These are phyloP conservation scores for Lineus longissimus DNA, from an alignment of 1,140 invertebrate genomes.

Conservation along the genomic window DNA sequence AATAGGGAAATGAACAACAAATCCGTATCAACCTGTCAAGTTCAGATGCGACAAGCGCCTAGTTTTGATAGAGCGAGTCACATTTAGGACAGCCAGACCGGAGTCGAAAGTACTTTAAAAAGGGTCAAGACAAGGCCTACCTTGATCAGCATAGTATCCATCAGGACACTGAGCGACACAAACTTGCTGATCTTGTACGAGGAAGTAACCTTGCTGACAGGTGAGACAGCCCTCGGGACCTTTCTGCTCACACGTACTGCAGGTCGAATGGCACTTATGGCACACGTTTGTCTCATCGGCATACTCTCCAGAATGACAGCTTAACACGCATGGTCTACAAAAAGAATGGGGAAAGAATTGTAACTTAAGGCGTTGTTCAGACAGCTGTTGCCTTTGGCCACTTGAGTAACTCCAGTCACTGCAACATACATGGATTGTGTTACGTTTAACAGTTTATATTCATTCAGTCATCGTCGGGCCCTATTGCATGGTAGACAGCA, in stretches of 20 bases:
- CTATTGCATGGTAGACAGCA: too few relatives aligned
- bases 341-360: too few relatives aligned
- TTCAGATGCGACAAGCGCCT: too few relatives aligned
- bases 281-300: not conserved
- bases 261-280: not conserved
- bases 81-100: too few relatives aligned
- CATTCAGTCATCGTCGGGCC: not conserved
- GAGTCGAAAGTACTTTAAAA: too few relatives aligned
- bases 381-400: too few relatives aligned
- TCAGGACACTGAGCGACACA: constrained; percentile 24
- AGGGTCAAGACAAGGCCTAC: too few relatives aligned
- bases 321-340: too few relatives aligned
- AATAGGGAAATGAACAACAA: too few relatives aligned
- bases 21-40: too few relatives aligned
- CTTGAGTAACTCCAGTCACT: not conserved
- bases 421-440: not conserved
- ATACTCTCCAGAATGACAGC: not conserved
- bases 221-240: not conserved
- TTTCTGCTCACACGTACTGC: not conserved
- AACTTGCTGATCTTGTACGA: not conserved
- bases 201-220: not conserved
- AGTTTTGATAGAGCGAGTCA: too few relatives aligned
- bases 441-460: not conserved
- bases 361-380: too few relatives aligned
- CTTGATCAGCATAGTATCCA: constrained; percentile 15